Conservation (phyloP, 2,113 vertebrate genomes). For the Pteruthius melanotis region DNA sequence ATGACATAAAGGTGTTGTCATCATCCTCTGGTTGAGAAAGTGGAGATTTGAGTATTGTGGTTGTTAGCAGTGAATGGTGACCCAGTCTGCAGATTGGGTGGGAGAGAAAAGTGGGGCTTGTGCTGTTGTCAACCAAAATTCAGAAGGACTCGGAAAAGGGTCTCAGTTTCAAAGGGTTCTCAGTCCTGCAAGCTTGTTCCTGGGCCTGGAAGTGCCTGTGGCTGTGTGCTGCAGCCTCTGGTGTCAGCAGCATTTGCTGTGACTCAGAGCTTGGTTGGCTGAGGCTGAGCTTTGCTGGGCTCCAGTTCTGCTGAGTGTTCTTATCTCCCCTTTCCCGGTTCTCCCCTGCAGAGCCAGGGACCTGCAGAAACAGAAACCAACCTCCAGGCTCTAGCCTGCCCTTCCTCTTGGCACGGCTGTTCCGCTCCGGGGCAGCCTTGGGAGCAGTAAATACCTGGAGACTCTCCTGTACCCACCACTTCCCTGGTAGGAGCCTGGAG, state of each 20-base stretch:
- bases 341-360: background rate
- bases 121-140: background rate
- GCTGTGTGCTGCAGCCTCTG: background rate
- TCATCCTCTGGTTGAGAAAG: background rate
- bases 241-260: background rate
- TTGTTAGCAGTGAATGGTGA: background rate
- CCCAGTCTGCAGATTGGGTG: background rate
- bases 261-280: constrained; percentile 7
- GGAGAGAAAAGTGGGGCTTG: background rate
- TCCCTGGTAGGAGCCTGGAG: background rate
- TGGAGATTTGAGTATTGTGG: background rate
- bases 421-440: background rate
- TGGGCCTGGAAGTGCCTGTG: background rate
- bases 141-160: background rate
- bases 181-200: background rate
- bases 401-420: background rate
- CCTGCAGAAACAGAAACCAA: background rate
- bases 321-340: background rate
- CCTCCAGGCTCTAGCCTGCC: background rate
- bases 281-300: background rate
- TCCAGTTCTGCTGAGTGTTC: background rate
- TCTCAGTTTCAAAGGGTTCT: fast-evolving
- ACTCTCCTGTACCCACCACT: background rate
- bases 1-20: background rate
- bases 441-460: background rate